phyloP scores from a whole-genome alignment of 2,113 vertebrate genomes.

The Natator depressus region DNA sequence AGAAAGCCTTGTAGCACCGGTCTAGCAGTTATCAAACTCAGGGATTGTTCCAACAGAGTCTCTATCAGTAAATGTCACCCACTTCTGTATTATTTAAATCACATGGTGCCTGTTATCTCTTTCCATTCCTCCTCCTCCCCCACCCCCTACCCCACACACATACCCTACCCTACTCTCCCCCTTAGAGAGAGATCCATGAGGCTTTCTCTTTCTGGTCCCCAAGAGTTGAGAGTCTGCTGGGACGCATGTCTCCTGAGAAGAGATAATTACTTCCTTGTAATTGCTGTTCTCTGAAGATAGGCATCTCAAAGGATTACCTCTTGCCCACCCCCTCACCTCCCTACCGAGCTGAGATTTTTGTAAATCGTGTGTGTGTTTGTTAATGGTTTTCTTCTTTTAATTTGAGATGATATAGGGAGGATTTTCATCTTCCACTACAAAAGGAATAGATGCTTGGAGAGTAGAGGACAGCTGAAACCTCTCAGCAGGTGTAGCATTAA shows the following conservation, averaged over 20 bases:
- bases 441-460: neutral
- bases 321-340: neutral
- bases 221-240: neutral
- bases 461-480: constrained; percentile 20
- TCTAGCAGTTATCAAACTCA: constrained; percentile 24
- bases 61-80: constrained; percentile 24
- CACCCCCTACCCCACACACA: neutral
- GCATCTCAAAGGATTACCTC: constrained; percentile 8
- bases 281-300: constrained; percentile 26
- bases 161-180: too few species aligned
- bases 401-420: constrained; percentile 1
- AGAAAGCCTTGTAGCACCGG: neutral
- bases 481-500: constrained; percentile 55
- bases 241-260: neutral
- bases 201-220: neutral
- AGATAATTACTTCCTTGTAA: neutral
- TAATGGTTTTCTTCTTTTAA: constrained; percentile 21
- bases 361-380: neutral
- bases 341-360: constrained; percentile 29
- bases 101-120: accelerated
- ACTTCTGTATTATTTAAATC: constrained; percentile 9
- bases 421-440: neutral
- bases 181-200: neutral
- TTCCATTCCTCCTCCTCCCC: neutral
- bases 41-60: constrained; percentile 13